Conservation (phyloP, 2,797 vertebrate genomes). For the Saxicola maurus region DNA sequence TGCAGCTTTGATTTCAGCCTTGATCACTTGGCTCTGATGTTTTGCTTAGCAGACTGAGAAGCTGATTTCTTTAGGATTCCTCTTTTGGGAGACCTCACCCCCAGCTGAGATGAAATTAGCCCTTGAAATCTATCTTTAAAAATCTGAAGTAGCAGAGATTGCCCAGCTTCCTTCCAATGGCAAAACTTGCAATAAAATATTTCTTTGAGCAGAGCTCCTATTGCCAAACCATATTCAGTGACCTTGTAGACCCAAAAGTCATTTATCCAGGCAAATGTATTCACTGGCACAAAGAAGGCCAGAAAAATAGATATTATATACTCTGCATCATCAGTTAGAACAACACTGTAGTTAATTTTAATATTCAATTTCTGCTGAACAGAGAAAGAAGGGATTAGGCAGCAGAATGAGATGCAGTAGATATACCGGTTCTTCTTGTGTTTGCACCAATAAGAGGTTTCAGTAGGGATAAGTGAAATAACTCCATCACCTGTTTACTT, state of each 20-base stretch:
- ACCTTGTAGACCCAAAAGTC: neutral
- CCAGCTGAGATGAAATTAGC: neutral
- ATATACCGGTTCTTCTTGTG: neutral
- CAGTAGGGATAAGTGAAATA: slow-evolving; percentile 19
- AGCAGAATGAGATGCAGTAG: neutral
- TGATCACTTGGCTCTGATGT: neutral
- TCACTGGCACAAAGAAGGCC: neutral
- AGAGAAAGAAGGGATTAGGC: neutral
- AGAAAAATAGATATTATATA: neutral
- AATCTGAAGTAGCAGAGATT: neutral
- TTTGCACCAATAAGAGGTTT: slow-evolving; percentile 10
- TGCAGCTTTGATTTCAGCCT: neutral
- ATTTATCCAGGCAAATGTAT: neutral
- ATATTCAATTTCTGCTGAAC: neutral
- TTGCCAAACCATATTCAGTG: neutral
- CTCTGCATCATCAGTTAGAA: neutral
- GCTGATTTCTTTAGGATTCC: neutral
- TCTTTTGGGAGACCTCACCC: neutral
- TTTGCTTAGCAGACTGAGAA: neutral
- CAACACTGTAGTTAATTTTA: neutral
- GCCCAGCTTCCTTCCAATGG: neutral
- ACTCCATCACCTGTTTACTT: neutral
- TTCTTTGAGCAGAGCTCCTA: neutral
- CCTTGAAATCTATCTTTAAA: neutral
- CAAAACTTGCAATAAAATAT: neutral